Base-by-base conservation (phyloP, 2,113 vertebrate genomes). In the Atrichornis clamosus region DNA sequence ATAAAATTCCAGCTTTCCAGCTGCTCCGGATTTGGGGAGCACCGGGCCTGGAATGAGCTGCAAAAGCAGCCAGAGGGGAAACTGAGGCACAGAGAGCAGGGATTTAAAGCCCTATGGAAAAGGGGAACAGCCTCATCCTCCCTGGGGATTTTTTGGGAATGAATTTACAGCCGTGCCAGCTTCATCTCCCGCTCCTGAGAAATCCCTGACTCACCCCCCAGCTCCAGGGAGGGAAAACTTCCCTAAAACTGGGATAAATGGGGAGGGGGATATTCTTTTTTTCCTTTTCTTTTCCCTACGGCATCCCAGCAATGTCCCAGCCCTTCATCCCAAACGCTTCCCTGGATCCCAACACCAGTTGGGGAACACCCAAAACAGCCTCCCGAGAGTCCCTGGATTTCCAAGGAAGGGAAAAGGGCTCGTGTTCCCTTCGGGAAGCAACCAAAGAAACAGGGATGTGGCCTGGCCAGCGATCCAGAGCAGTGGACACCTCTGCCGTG, bases 361-460 rank as follows among this genome's bases (percentile, higher is more conserved):
- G 2, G 4, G 52, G 22, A 65, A 27, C 32, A n/a, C 19, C 69
- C 2, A 1, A 55, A 58, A 23, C 23, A 32, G 23, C 42, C 27
- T n/a, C 8, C 23, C 33, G 26, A 30, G 49, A 39, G 35, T 19
- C 23, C 24, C 5, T 0, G 0, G 62, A 56, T 58, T 9, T 0
- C 41, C 35, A 47, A 74, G 49, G 35, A 68, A 84, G 53, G 46
- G 12, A 26, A 53, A 88, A 85, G 56, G 56, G 46, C 26, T 80
- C 1, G 0, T 41, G 49, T 60, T 50, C 35, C 67, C 42, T 56
- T 32, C 30, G n/a, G 84, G 63, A 56, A 65, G 87, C 13, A 65
- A 56, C 41, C 50, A 83, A 74, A 30, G 59, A 74, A 89, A 75
- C 0, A 6, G 78, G 59, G 70, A 41, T 75, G 55, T 1, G 0